Evolutionary conservation across 2,113 vertebrate species (phyloP).

Genomic region (Hippotragus niger): DNA sequence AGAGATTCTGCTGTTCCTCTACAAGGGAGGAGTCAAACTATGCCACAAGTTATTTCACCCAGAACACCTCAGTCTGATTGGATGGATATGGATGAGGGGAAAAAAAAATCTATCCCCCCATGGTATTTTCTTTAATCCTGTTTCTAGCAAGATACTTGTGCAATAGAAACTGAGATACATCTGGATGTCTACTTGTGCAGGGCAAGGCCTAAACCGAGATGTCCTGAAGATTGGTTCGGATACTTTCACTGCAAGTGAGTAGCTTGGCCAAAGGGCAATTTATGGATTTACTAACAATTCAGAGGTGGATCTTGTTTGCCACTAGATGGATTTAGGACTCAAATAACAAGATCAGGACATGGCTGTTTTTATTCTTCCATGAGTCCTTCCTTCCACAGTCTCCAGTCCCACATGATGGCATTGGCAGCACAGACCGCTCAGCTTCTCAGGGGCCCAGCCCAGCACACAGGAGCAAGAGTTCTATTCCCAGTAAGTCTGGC

Average conservation of each 20-base stretch:
- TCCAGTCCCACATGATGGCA: background rate
- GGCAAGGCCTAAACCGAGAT: background rate
- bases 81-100: background rate
- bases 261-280: background rate
- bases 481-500: background rate
- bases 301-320: background rate
- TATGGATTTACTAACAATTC: background rate
- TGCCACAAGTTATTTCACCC: conserved; percentile 55
- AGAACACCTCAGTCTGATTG: conserved; percentile 32
- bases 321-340: background rate
- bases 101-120: background rate
- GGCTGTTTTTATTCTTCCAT: background rate
- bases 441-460: background rate
- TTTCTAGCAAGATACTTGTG: background rate
- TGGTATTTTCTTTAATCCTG: background rate
- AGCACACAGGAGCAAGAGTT: background rate
- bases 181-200: background rate
- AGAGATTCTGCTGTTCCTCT: conserved; percentile 16
- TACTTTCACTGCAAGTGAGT: background rate
- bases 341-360: background rate
- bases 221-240: background rate
- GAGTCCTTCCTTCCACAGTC: background rate
- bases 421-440: background rate
- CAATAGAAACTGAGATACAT: background rate
- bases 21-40: background rate